Base-by-base conservation (phyloP, 2,113 vertebrate species). In the Poeciliopsis turrubarensis region DNA sequence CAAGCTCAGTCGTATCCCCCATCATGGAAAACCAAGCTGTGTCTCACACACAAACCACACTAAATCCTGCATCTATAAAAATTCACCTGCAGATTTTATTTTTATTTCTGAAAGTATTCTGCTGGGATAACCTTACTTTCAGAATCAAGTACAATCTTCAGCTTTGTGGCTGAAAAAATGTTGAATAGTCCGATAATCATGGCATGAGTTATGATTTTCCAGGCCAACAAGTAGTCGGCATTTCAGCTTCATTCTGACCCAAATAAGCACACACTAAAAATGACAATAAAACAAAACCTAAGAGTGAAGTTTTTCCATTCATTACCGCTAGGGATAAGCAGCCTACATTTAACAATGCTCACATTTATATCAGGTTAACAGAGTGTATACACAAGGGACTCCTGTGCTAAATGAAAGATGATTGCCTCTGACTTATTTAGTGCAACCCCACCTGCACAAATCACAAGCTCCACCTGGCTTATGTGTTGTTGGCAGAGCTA, bases 371-470 rank as follows among this genome's bases (percentile, higher is more conserved):
- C 67, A 72, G 80, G 78, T 82, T 73, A 84, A 77, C 60, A 69
- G 51, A 57, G 34, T 72, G 41, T 73, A 41, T 70, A 67, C 26
- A 9, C 70, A 77, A 32, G 74, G 81, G 60, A 80, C 68, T 79
- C 54, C 69, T 72, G 39, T 71, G 60, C 68, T 75, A 85, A 87
- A 90, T 82, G 65, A 91, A 87, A 41, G 69, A 82, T 85, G 78
- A 85, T 85, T 78, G 30, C 47, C 30, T 86, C 17, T 83, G 83
- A 88, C 81, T 75, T 68, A 76, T 89, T 79, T 79, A 78, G 79
- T 86, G 61, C 77, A 81, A 39, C 65, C 72, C 34, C 32, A 25
- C 68, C 51, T 79, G 62, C 75, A 70, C 85, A 85, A 80, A 83
- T 86, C 80, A 79, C 65, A 73, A 62, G 26, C 32, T 80, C 68